phyloP scores from a whole-genome alignment of 2,888 invertebrate species.

The Meganola albula region DNA sequence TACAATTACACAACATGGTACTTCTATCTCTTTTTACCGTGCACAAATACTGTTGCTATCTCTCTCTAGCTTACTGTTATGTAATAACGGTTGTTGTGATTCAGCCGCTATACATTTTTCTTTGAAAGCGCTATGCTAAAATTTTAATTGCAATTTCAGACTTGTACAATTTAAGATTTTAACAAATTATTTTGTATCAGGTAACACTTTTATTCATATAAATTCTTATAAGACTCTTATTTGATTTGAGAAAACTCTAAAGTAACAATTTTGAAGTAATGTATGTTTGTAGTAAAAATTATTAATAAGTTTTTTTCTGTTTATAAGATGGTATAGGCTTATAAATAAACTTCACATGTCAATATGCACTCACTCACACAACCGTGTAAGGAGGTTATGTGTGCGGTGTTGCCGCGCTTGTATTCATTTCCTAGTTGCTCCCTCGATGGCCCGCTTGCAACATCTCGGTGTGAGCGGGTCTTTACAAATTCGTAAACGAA shows the following conservation, averaged over 20 bases:
- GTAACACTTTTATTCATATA: too few species aligned
- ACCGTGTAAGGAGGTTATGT: slow-evolving; percentile 31
- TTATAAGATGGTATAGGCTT: slow-evolving; percentile 37
- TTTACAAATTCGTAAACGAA: slow-evolving; percentile 49
- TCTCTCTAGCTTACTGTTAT: slow-evolving; percentile 63
- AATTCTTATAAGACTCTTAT: slow-evolving; percentile 23
- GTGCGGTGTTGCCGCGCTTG: slow-evolving; percentile 54
- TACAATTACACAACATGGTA: slow-evolving; percentile 66
- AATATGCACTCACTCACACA: slow-evolving; percentile 54
- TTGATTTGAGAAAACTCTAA: slow-evolving; percentile 5
- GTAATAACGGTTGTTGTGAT: slow-evolving; percentile 75
- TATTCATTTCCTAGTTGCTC: slow-evolving; percentile 73
- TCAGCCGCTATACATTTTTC: slow-evolving; percentile 72
- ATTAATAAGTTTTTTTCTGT: slow-evolving; percentile 8
- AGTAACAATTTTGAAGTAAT: slow-evolving; percentile 3
- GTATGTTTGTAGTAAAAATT: slow-evolving; percentile 4
- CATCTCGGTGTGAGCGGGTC: slow-evolving; percentile 70
- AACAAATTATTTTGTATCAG: too few species aligned
- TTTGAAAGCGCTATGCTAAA: slow-evolving; percentile 53
- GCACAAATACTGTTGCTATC: slow-evolving; percentile 32
- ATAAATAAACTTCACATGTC: slow-evolving; percentile 62
- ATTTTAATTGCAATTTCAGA: slow-evolving; percentile 37
- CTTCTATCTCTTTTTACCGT: slow-evolving; percentile 49
- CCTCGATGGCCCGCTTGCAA: slow-evolving; percentile 71
- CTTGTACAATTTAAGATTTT: too few species aligned